Percentiles rank a stretch among this genome's conserved stretches.
Conservation (phyloP, 2,113 vertebrate species). For the Aplodontia rufa region DNA sequence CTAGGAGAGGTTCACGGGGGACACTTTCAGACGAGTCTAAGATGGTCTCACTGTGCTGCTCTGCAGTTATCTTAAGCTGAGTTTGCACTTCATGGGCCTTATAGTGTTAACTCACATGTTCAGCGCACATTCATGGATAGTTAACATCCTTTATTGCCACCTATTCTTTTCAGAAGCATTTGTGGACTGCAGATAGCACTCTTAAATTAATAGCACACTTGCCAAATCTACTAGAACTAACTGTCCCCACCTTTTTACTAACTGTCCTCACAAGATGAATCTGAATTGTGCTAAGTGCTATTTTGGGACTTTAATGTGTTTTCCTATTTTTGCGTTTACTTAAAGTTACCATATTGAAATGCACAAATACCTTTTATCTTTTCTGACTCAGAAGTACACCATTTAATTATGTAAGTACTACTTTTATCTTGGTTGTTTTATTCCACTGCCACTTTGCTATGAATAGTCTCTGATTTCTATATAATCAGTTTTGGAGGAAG, state of each 20-base stretch:
- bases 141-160: neutral
- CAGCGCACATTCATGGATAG: neutral
- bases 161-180: slow-evolving; percentile 18
- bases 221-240: neutral
- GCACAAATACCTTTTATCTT: neutral
- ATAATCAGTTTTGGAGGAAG: neutral
- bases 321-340: neutral
- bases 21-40: neutral
- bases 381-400: neutral
- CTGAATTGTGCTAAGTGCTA: slow-evolving; percentile 19
- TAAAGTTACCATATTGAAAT: neutral
- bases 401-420: neutral
- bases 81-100: neutral
- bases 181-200: neutral
- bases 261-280: neutral
- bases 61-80: neutral
- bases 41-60: neutral
- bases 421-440: neutral
- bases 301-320: neutral
- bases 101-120: neutral
- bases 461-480: neutral
- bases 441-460: neutral
- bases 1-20: neutral
- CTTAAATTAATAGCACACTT: neutral
- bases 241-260: neutral